These are phyloP conservation scores for Nothobranchius furzeri DNA, from an alignment of 2,113 vertebrate genomes.

Conservation along the genomic window DNA sequence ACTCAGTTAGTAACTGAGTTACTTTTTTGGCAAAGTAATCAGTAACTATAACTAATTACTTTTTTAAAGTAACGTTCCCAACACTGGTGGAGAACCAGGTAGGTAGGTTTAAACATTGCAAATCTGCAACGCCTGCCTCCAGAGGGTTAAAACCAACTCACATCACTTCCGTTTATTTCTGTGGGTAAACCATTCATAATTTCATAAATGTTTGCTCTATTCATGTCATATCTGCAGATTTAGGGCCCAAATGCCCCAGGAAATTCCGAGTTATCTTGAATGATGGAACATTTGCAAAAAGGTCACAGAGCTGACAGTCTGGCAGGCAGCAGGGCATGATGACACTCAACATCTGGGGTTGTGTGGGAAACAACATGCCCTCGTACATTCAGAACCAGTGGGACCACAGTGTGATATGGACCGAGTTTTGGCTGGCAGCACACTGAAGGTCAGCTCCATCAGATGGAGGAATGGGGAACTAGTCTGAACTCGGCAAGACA, in stretches of 20 bases:
- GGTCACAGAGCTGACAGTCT: neutral
- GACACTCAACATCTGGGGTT: conserved; percentile 67
- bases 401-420: conserved; percentile 18
- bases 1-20: too few relatives aligned
- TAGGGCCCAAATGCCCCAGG: neutral
- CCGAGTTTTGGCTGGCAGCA: conserved; percentile 23
- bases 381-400: conserved; percentile 40
- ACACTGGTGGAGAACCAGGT: too few relatives aligned
- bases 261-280: neutral
- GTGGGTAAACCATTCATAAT: too few relatives aligned
- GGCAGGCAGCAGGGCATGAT: conserved; percentile 25
- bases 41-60: too few relatives aligned
- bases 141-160: too few relatives aligned
- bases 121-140: too few relatives aligned
- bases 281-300: conserved; percentile 18
- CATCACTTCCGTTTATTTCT: too few relatives aligned
- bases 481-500: neutral
- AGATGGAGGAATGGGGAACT: neutral
- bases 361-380: conserved; percentile 51
- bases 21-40: too few relatives aligned
- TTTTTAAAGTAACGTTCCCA: too few relatives aligned
- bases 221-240: too few relatives aligned
- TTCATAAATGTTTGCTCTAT: too few relatives aligned
- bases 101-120: too few relatives aligned
- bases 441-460: conserved; percentile 25